Percentiles rank a stretch among this genome's conserved stretches.
Conservation (phyloP, 2,113 vertebrate genomes). For the Protobothrops mucrosquamatus region DNA sequence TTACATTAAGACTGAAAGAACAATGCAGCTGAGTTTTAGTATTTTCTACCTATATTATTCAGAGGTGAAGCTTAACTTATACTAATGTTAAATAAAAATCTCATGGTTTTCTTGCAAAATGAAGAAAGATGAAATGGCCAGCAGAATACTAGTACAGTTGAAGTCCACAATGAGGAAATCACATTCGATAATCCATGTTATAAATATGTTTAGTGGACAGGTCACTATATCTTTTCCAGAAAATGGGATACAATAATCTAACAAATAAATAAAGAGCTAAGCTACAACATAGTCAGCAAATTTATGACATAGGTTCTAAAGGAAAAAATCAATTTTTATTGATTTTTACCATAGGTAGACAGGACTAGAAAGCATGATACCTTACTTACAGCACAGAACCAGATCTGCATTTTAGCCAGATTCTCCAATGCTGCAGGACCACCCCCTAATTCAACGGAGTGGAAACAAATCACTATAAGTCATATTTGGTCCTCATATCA, state of each 20-base stretch:
- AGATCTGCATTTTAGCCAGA: not conserved
- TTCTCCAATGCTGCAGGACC: not conserved
- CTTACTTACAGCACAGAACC: not conserved
- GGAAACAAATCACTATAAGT: not conserved
- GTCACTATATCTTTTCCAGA: not conserved
- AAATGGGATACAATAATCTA: not conserved
- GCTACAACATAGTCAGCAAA: not conserved
- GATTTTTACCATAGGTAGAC: not conserved
- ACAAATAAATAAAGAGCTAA: not conserved
- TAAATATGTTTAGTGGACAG: not conserved
- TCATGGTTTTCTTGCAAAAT: constrained; percentile 14
- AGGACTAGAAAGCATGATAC: not conserved
- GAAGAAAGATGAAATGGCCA: constrained; percentile 21
- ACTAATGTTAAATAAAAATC: constrained; percentile 47
- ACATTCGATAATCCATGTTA: not conserved
- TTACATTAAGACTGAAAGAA: constrained; percentile 40
- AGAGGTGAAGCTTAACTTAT: constrained; percentile 29
- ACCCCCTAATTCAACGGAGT: not conserved
- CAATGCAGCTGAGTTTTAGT: constrained; percentile 30
- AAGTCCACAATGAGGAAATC: not conserved
- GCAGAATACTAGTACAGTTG: not conserved
- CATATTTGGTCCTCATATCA: not conserved
- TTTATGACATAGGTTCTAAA: not conserved
- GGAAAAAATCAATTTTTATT: not conserved
- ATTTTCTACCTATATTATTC: constrained; percentile 31